Evolutionary conservation across 2,113 vertebrate genomes (phyloP).

Genomic region (Bos javanicus): DNA sequence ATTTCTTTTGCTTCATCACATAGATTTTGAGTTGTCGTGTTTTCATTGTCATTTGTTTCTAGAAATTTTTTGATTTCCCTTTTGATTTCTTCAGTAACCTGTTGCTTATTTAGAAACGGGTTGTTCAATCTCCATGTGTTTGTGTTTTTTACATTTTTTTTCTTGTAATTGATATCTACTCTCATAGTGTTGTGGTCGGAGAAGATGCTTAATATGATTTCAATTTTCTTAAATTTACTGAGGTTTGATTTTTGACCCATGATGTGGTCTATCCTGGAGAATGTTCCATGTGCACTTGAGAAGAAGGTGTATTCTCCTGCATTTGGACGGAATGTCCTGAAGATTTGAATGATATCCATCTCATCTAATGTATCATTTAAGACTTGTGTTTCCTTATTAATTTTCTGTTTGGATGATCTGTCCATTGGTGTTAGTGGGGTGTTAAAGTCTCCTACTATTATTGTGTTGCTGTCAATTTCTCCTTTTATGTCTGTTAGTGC

Average conservation of each 20-base stretch:
- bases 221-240: not conserved
- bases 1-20: not conserved
- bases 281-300: not conserved
- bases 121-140: not conserved
- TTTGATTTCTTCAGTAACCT: not conserved
- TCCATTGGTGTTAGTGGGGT: not conserved
- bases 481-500: not conserved
- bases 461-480: not conserved
- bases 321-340: not conserved
- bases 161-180: not conserved
- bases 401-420: not conserved
- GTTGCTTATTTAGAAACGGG: not conserved
- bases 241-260: not conserved
- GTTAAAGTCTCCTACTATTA: not conserved
- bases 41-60: not conserved
- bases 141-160: not conserved
- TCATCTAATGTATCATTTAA: not conserved
- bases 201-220: not conserved
- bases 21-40: not conserved
- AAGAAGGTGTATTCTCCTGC: not conserved
- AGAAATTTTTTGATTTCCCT: not conserved
- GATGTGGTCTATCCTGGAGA: not conserved
- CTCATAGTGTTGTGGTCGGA: accelerated
- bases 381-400: not conserved
- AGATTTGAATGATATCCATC: not conserved